Conservation (phyloP, 2,797 vertebrate species). For the Xenentodon cancila region DNA sequence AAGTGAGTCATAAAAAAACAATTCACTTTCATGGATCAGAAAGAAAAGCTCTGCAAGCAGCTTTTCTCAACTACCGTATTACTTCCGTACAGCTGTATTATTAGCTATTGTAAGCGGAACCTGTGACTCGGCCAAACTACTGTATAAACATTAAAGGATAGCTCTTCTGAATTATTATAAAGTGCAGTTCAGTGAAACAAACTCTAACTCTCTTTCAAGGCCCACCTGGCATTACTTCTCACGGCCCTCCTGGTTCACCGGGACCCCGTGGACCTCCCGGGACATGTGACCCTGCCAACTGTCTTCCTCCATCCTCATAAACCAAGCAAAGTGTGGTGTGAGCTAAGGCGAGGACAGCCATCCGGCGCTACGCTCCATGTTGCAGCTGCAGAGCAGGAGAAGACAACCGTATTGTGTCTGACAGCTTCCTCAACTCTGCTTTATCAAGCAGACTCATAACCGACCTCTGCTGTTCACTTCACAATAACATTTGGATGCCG, state of each 20-base stretch:
- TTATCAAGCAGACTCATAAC: constrained; percentile 52
- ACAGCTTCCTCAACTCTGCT: constrained; percentile 31
- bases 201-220: constrained; percentile 67
- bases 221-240: constrained; percentile 76
- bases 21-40: background rate
- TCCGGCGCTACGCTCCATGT: constrained; percentile 2
- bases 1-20: no score
- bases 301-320: constrained; percentile 80
- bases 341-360: constrained; percentile 4
- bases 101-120: constrained; percentile 12
- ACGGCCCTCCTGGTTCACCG: constrained; percentile 82
- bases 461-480: constrained; percentile 60
- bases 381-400: constrained; percentile 19
- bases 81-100: constrained; percentile 13
- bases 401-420: constrained; percentile 14
- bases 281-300: constrained; percentile 89
- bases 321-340: constrained; percentile 61
- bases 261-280: constrained; percentile 88
- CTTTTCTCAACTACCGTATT: constrained; percentile 8
- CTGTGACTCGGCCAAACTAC: constrained; percentile 10
- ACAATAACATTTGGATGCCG: constrained; percentile 47
- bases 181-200: constrained; percentile 31
- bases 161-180: constrained; percentile 11
- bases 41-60: constrained; percentile 5
- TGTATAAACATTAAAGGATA: constrained; percentile 31